phyloP scores from a whole-genome alignment of 2,888 invertebrate genomes.

The Microctonus aethiopoides region DNA sequence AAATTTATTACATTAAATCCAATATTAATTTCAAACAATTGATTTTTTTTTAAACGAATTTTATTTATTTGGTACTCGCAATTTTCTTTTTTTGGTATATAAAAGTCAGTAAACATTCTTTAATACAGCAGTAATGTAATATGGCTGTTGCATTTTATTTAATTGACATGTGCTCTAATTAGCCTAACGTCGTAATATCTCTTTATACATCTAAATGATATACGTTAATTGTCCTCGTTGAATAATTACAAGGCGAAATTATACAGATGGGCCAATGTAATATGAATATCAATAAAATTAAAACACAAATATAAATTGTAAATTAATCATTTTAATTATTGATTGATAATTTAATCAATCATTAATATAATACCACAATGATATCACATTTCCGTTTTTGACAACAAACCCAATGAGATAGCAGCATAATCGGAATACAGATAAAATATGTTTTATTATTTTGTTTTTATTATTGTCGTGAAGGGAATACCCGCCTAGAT shows the following conservation, averaged over 20 bases:
- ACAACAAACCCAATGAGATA: not conserved
- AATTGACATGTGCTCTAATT: conserved; percentile 26
- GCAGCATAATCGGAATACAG: not conserved
- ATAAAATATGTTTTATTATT: not conserved
- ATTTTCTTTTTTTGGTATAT: too few relatives aligned
- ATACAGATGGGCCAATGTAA: too few relatives aligned
- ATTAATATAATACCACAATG: not conserved
- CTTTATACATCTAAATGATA: conserved; percentile 24
- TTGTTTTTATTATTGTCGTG: not conserved
- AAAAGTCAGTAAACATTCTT: too few relatives aligned
- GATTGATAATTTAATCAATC: conserved; percentile 18
- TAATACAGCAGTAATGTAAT: not conserved
- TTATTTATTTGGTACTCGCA: too few relatives aligned
- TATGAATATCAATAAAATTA: not conserved
- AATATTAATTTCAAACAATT: too few relatives aligned
- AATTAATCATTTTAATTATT: not conserved
- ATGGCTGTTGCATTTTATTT: conserved; percentile 6
- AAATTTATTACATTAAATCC: too few relatives aligned
- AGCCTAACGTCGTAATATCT: conserved; percentile 2
- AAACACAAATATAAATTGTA: not conserved
- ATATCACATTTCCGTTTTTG: conserved; percentile 15
- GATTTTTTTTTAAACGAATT: too few relatives aligned
- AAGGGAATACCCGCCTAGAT: not conserved
- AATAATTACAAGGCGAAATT: not conserved
- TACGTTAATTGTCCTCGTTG: conserved; percentile 31